phyloP scores from a whole-genome alignment of 2,888 invertebrate species.

The Aleiodes leptofemur region DNA sequence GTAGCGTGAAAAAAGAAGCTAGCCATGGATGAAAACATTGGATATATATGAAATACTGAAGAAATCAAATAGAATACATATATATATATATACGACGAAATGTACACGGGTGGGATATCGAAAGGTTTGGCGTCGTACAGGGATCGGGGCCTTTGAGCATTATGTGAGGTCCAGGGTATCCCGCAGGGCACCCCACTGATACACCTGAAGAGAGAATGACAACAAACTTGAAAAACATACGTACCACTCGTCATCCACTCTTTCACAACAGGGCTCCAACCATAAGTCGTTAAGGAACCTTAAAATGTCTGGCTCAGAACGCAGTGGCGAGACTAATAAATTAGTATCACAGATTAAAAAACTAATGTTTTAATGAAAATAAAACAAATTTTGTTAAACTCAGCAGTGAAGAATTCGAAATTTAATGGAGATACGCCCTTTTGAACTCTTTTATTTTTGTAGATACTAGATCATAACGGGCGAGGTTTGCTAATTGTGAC shows the following conservation, averaged over 20 bases:
- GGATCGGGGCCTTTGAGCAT: constrained; percentile 64
- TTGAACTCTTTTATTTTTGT: too few relatives aligned
- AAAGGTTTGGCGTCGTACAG: constrained; percentile 43
- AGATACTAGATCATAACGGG: too few relatives aligned
- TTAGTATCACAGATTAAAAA: background rate
- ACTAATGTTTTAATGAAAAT: background rate
- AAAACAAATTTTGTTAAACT: background rate
- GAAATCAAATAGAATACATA: constrained; percentile 7
- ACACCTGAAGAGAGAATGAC: constrained; percentile 63
- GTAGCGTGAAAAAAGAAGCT: constrained; percentile 6
- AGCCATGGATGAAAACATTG: constrained; percentile 8
- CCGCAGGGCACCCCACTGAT: constrained; percentile 58
- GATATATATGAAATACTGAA: constrained; percentile 7
- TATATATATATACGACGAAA: constrained; percentile 21
- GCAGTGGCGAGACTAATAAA: constrained; percentile 24
- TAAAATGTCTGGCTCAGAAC: background rate
- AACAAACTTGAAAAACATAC: constrained; percentile 64
- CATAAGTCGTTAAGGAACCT: background rate
- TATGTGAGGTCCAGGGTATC: constrained; percentile 64
- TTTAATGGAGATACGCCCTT: background rate
- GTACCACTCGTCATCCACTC: constrained; percentile 45
- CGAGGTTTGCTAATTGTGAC: too few relatives aligned
- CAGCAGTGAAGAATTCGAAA: background rate
- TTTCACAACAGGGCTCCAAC: background rate
- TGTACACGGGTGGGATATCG: constrained; percentile 26